These are phyloP conservation scores for Artibeus jamaicensis DNA, from an alignment of 2,797 vertebrate species.

Conservation along the genomic window DNA sequence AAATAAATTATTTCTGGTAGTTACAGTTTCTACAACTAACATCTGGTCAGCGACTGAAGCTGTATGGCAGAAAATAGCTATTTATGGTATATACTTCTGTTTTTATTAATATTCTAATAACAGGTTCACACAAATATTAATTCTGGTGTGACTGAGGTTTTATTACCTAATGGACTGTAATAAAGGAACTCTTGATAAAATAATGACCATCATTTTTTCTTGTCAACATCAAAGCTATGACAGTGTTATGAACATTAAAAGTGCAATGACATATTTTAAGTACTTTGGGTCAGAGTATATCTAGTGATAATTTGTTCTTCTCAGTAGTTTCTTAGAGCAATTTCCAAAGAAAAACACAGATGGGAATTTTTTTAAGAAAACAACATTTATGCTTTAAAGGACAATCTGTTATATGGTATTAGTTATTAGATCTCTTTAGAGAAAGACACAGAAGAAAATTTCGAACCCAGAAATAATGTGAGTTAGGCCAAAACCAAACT, in stretches of 20 bases:
- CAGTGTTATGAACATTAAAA: slow-evolving; percentile 43
- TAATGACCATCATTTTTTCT: slow-evolving; percentile 8
- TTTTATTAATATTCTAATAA: slow-evolving; percentile 57
- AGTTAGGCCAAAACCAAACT: slow-evolving; percentile 5
- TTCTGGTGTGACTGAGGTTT: slow-evolving; percentile 22
- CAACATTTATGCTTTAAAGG: slow-evolving; percentile 63
- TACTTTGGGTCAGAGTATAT: slow-evolving; percentile 53
- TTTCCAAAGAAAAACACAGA: slow-evolving; percentile 64
- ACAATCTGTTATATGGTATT: slow-evolving; percentile 66
- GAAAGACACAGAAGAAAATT: slow-evolving; percentile 34
- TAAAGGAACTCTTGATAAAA: slow-evolving; percentile 13
- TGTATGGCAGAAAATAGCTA: neutral
- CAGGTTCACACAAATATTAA: neutral
- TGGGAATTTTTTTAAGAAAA: slow-evolving; percentile 44
- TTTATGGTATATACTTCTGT: neutral
- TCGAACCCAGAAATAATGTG: slow-evolving; percentile 26
- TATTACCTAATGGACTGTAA: neutral
- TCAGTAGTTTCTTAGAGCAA: slow-evolving; percentile 47
- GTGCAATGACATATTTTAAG: slow-evolving; percentile 16
- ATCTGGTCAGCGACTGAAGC: neutral
- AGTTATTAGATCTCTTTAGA: slow-evolving; percentile 58
- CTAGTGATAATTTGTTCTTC: slow-evolving; percentile 48
- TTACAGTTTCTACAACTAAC: neutral
- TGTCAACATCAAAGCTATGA: slow-evolving; percentile 31
- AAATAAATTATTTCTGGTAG: neutral